Evolutionary conservation across 2,113 vertebrate genomes (phyloP), one percentile per base, ranked within the genome.

Genomic region (Australoheros scitulus): DNA sequence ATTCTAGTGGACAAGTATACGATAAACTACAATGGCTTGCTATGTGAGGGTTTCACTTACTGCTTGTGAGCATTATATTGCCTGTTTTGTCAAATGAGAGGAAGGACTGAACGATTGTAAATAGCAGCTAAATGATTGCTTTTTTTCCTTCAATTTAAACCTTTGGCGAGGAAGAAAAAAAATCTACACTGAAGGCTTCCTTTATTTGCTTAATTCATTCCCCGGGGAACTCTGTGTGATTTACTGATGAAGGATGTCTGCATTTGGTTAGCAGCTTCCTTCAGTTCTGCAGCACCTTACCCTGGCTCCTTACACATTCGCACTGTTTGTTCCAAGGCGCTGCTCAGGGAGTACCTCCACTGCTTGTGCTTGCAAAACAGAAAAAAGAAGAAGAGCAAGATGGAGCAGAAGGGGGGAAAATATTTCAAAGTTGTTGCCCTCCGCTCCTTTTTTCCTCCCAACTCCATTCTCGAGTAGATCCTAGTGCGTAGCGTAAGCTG

Each of bases 41-140:
- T 84, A 92, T 90, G 87, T 88, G 92, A 83, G 83, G 78, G 76
- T 77, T 87, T 90, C 88, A 83, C 84, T 70, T 87, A 89, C 81
- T 84, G 84, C 87, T 86, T 80, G 83, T 85, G 79, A 88, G 90
- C 87, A 58, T 90, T 88, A 91, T 93, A 91, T 93, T 95, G 94
- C 93, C 92, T 84, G 78, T 83, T 90, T 87, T 84, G 68, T 90
- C 81, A 76, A 88, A 89, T 89, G 82, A 84, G 82, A 91, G 84
- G 77, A 88, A 81, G 76, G 85, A 75, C 79, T n/a, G 36, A 94
- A 94, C 82, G 92, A 96, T 96, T 94, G 93, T 94, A 93, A 93
- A 90, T 95, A 95, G 95, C 95, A 96, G 95, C 95, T 94, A 95
- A 95, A 94, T 93, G 93, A 96, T 95, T 95, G 94, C 93, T 94